Evolutionary conservation across 2,888 invertebrate species (phyloP), one percentile per base, ranked within the genome.

Genomic region (Drosophila testacea): DNA sequence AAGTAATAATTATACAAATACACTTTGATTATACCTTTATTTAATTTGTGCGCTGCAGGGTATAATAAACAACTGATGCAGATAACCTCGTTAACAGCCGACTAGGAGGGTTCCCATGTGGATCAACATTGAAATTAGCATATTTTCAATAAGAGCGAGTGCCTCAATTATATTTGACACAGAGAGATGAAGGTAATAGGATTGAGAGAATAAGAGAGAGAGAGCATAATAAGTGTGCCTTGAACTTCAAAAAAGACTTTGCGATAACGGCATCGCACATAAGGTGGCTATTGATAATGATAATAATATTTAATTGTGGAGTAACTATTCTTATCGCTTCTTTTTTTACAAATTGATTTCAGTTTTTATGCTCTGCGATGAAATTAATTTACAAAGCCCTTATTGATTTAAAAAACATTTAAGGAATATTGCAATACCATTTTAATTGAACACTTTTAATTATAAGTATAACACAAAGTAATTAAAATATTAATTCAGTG

Each of bases 181-280:
- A 11, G 34, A 0, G 9, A 47, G 41, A n/a, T 1, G 6, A 9
- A 6, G 11, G 11, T 16, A 9, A 3, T 6, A 4, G n/a, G 3
- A 50, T 22, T n/a, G 2, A 28, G 6, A 13, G 6, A n/a, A 16
- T 10, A 1, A 7, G 36, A 4, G 10, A 48, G 16, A 4, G 44
- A 13, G 39, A 42, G 2, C 5, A 7, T 9, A 36, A 36, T 11
- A 13, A 57, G 11, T 44, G 13, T 30, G 39, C 11, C 30, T 22
- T 47, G 50, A 51, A 66, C 77, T 61, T 71, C 46, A 60, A 28
- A 16, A 16, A 50, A 22, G 27, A 6, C 28, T 44, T 32, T 7
- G 9, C 9, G 36, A 59, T 65, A 72, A 60, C 65, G 56, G 71
- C 28, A 54, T 62, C 41, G 52, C 22, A 30, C 41, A 57, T 32